Conservation (phyloP, 2,113 vertebrate genomes). For the Helogale parvula region DNA sequence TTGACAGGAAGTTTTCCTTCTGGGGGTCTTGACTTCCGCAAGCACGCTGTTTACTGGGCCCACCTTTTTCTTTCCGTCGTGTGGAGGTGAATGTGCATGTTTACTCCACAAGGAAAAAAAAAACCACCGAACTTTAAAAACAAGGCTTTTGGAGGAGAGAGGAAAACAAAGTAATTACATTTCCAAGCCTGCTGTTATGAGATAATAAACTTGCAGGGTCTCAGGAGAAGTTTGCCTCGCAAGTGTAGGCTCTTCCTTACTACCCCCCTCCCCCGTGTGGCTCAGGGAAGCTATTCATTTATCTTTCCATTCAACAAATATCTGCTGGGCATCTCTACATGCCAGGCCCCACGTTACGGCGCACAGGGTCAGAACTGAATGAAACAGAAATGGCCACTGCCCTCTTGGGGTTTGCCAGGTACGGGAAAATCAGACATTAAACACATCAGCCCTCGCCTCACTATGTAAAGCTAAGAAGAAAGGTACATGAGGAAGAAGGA, state of each 20-base stretch:
- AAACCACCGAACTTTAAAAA: neutral
- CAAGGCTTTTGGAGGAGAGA: conserved; percentile 19
- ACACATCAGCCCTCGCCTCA: accelerated
- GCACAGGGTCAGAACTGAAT: neutral
- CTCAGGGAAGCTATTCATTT: neutral
- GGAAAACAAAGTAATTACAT: conserved; percentile 47
- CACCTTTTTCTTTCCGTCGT: neutral
- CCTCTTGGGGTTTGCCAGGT: neutral
- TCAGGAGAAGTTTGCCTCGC: neutral
- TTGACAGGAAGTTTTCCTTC: conserved; percentile 44
- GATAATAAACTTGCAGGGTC: neutral
- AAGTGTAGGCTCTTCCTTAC: neutral
- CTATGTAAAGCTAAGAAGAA: neutral
- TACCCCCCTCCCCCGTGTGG: accelerated
- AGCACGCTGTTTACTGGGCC: neutral
- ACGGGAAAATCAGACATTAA: neutral
- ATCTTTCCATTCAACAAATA: neutral
- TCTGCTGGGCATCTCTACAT: neutral
- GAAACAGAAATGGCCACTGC: neutral
- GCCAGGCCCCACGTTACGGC: accelerated
- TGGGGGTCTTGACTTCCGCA: neutral
- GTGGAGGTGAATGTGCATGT: neutral
- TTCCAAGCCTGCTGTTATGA: neutral
- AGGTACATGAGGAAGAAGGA: neutral
- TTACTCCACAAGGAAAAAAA: neutral